Conservation (phyloP, 2,888 invertebrate species). For the Vanessa cardui region DNA sequence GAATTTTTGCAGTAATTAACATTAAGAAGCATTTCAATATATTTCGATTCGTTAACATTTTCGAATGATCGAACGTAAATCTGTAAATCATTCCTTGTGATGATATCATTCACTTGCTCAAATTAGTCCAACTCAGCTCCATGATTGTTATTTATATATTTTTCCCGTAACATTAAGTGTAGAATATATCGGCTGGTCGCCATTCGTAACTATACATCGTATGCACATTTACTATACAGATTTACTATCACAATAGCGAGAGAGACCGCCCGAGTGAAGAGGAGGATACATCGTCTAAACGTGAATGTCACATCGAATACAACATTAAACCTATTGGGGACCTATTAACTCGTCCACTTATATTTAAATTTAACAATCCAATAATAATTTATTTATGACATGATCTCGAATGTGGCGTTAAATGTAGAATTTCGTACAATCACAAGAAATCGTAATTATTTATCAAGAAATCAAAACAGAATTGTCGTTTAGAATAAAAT, state of each 20-base stretch:
- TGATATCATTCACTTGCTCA: slow-evolving; percentile 29
- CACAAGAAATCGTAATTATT: slow-evolving; percentile 40
- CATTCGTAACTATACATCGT: slow-evolving; percentile 27
- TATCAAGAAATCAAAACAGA: slow-evolving; percentile 42
- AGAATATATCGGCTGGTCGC: slow-evolving; percentile 23
- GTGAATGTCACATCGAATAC: slow-evolving; percentile 75
- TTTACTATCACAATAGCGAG: slow-evolving; percentile 49
- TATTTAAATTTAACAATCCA: slow-evolving; percentile 70
- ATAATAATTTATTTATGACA: slow-evolving; percentile 72
- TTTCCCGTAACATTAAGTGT: slow-evolving; percentile 33
- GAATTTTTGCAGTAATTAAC: slow-evolving; percentile 34
- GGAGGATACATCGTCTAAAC: slow-evolving; percentile 74
- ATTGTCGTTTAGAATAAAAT: slow-evolving; percentile 47
- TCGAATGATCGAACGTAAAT: background rate
- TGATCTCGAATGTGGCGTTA: slow-evolving; percentile 56
- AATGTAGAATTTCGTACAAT: slow-evolving; percentile 60
- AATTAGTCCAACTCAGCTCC: slow-evolving; percentile 22
- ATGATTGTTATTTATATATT: slow-evolving; percentile 14
- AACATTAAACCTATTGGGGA: slow-evolving; percentile 73
- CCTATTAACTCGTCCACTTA: slow-evolving; percentile 62
- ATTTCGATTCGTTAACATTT: background rate
- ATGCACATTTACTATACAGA: slow-evolving; percentile 36
- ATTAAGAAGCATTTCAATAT: too few species aligned
- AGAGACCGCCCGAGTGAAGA: slow-evolving; percentile 68
- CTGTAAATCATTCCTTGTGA: background rate